phyloP scores from a whole-genome alignment of 2,113 vertebrate genomes.

The Nanorana parkeri region DNA sequence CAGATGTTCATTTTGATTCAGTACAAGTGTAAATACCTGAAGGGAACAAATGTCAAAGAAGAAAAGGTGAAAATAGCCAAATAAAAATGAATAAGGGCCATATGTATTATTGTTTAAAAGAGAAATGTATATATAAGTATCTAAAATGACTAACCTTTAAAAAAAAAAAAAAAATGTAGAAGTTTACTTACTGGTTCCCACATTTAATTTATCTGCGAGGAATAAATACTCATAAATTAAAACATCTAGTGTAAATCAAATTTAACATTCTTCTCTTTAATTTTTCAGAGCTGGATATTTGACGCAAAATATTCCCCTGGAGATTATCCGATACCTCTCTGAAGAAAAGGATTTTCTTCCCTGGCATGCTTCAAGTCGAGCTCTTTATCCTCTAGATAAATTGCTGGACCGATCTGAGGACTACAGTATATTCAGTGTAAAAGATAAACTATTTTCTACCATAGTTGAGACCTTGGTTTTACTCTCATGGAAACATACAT shows the following conservation, averaged over 20 bases:
- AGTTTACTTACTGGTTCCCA: not conserved
- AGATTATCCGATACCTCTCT: slow-evolving; percentile 92
- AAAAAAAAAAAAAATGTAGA: not conserved
- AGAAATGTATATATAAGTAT: not conserved
- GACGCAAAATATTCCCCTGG: slow-evolving; percentile 91
- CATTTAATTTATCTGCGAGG: not conserved
- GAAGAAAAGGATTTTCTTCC: slow-evolving; percentile 95
- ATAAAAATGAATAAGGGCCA: not conserved
- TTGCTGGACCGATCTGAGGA: slow-evolving; percentile 93
- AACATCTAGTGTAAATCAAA: slow-evolving; percentile 58
- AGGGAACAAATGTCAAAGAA: not conserved
- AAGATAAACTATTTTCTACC: slow-evolving; percentile 61
- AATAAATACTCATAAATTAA: not conserved
- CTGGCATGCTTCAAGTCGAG: slow-evolving; percentile 93
- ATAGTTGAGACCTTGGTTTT: slow-evolving; percentile 55
- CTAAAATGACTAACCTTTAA: not conserved
- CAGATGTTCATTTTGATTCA: not conserved
- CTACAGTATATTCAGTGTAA: slow-evolving; percentile 96
- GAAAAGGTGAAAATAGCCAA: not conserved
- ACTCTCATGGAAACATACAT: slow-evolving; percentile 43
- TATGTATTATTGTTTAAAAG: not conserved
- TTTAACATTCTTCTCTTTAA: slow-evolving; percentile 66
- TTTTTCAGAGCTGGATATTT: slow-evolving; percentile 91
- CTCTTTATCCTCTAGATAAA: slow-evolving; percentile 95
- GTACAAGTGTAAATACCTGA: not conserved